Evolutionary conservation across 2,797 vertebrate species (phyloP), one percentile per base, ranked within the genome.

Genomic region (Phoebastria nigripes): DNA sequence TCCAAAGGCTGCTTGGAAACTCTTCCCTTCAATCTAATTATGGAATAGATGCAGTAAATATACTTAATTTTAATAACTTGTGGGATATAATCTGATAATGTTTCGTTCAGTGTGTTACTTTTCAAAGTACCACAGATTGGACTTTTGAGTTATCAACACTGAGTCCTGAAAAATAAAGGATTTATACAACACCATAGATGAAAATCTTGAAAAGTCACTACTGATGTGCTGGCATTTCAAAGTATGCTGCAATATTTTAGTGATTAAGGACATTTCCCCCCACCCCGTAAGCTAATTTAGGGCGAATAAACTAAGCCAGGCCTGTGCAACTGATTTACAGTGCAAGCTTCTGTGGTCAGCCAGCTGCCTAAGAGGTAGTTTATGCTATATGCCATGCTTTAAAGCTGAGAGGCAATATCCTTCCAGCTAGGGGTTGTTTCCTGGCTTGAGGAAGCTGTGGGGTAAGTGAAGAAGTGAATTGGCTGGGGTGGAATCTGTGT

Each of bases 21-120:
- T 93, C 65, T 91, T 94, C 58, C 54, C 24, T 83, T 95, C 86
- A 79, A 8, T 93, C 73, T 94, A 74, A 93, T 89, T 87, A 81
- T 79, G 73, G 77, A 58, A 67, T 59, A 80, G 71, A 70, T 84
- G 42, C 55, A 74, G 33, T 72, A 92, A 89, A 81, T 79, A 33
- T 79, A 73, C 51, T 78, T 89, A 86, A 62, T 80, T 91, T 72
- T 82, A 93, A 41, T 79, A 79, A 85, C 3, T 67, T 79, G 35
- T 85, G 59, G 44, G 51, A 37, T 77, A 54, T 73, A 80, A 80
- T 70, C 41, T 69, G 55, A 51, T 84, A 89, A 63, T 52, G 54
- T 35, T 77, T 80, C 8, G 2, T 55, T 91, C 12, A 3, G 2
- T 78, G 16, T 55, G 9, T 77, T 82, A 7, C 51, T 62, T 81